Evolutionary conservation across 2,888 invertebrate genomes (phyloP), one percentile per base, ranked within the genome.

Genomic region (Apamea crenata): DNA sequence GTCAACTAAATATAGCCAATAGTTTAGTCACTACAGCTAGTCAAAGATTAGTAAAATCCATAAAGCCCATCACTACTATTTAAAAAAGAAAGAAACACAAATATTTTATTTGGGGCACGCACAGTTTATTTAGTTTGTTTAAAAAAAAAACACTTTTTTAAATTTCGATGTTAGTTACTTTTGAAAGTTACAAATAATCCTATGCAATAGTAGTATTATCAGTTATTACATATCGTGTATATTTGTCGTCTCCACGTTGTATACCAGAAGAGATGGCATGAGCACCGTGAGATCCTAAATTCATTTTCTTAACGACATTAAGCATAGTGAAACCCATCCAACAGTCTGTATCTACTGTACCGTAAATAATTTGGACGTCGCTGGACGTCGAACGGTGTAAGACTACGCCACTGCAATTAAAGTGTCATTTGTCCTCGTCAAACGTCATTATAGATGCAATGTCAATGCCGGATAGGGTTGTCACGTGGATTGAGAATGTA

Each of bases 401-500:
- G 79, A 86, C 84, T 84, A 84, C 80, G 84, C 87, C 78, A 78
- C 86, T 87, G 87, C 89, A 92, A 93, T 93, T 92, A 92, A 89
- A 90, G 78, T 83, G 85, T 90, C 90, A 86, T 92, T 92, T 93
- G 90, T 91, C 81, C 81, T 82, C 77, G 83, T 88, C 86, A 84
- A 84, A 87, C 86, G 86, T 89, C 85, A 89, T 90, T 90, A 90
- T 82, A 89, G 87, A 89, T 91, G 91, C 90, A 92, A 89, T 92
- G 92, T 90, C 90, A 91, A 85, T 89, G 86, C 65, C 79, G 78
- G 59, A 12, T 69, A 92, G 93, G 91, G 91, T 59, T 92, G 91
- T 65, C 76, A 47, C 32, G 32, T 40, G 25, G 6, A 25, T 44
- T 56, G 25, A 36, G 14, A 36, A 36, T 53, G 61, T 47, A 68